Percentiles rank a stretch among this genome's conserved stretches.
phyloP scores from a whole-genome alignment of 2,113 vertebrate species.

The Bufo bufo region DNA sequence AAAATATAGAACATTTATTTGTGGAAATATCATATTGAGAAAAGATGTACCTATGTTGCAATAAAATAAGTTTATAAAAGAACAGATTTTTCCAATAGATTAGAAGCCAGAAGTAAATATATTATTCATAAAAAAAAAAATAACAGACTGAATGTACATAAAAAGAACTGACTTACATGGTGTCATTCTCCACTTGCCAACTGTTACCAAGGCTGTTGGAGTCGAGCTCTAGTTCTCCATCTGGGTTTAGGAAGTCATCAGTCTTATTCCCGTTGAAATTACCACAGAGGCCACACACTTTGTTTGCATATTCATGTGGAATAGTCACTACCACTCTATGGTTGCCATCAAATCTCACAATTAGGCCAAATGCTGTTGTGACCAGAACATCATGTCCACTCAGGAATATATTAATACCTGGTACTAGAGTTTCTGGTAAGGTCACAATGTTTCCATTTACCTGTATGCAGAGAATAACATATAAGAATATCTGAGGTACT shows the following conservation, averaged over 20 bases:
- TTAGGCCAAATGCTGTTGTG: constrained; percentile 65
- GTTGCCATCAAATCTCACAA: constrained; percentile 67
- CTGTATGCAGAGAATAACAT: constrained; percentile 47
- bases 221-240: constrained; percentile 65
- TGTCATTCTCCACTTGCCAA: constrained; percentile 69
- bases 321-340: constrained; percentile 64
- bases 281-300: constrained; percentile 68
- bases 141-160: no score
- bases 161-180: constrained; percentile 59
- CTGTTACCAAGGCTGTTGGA: constrained; percentile 70
- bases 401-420: constrained; percentile 55
- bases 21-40: not conserved
- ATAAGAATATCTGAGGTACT: not conserved
- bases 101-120: not conserved
- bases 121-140: not conserved
- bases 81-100: not conserved
- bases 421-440: constrained; percentile 47
- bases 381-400: constrained; percentile 64
- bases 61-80: not conserved
- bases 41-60: not conserved
- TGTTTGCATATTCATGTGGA: constrained; percentile 59
- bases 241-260: constrained; percentile 71
- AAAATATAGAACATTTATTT: not conserved
- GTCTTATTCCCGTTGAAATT: constrained; percentile 63
- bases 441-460: constrained; percentile 62